Conservation (phyloP, 2,888 invertebrate species). For the Acrobasis consociella region DNA sequence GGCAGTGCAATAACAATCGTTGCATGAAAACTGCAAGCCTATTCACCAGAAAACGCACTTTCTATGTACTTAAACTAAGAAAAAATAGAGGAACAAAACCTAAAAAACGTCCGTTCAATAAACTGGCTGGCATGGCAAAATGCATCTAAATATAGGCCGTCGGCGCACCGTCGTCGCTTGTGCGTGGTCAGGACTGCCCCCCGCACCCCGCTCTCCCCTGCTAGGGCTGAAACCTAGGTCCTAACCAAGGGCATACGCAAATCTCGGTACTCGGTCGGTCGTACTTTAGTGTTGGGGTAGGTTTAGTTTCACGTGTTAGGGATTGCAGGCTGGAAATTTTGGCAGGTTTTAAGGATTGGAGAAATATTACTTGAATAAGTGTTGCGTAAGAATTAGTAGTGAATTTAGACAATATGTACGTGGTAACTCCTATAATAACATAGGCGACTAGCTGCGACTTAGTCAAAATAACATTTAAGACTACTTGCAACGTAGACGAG, state of each 20-base stretch:
- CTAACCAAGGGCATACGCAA: constrained; percentile 46
- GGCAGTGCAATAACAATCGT: background rate
- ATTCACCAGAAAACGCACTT: background rate
- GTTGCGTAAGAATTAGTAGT: background rate
- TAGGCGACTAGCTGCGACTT: too few relatives aligned
- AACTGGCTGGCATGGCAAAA: constrained; percentile 50
- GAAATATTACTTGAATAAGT: too few relatives aligned
- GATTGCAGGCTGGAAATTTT: background rate
- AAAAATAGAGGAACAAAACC: constrained; percentile 19
- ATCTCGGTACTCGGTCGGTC: constrained; percentile 28
- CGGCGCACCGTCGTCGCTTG: constrained; percentile 59
- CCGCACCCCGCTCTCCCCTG: constrained; percentile 36
- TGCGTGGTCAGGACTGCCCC: constrained; percentile 72
- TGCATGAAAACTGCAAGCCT: background rate
- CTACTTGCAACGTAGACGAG: too few relatives aligned
- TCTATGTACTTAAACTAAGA: background rate
- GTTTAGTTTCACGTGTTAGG: constrained; percentile 16
- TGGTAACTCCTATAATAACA: too few relatives aligned
- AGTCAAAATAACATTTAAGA: too few relatives aligned
- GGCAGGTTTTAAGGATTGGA: too few relatives aligned
- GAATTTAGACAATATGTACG: too few relatives aligned
- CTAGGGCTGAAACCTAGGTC: constrained; percentile 50
- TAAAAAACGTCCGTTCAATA: constrained; percentile 40
- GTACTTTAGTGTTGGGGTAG: constrained; percentile 35
- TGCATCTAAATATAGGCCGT: constrained; percentile 76